Evolutionary conservation across 2,888 invertebrate species (phyloP).

Genomic region (Chironomus tentans): DNA sequence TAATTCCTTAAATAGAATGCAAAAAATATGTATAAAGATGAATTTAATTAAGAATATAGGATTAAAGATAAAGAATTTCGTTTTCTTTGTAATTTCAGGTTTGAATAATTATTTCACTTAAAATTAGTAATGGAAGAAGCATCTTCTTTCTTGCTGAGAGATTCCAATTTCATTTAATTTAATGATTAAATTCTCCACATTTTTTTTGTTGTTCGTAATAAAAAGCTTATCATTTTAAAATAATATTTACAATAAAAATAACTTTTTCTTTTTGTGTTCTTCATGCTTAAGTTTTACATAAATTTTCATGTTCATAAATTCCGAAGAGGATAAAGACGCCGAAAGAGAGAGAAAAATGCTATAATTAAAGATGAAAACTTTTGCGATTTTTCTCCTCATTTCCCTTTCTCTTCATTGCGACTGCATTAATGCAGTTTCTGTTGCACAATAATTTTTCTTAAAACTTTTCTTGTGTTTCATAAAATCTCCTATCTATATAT

Average conservation of each 20-base stretch:
- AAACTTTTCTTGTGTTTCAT: not conserved
- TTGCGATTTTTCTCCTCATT: no score
- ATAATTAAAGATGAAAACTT: no score
- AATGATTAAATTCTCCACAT: not conserved
- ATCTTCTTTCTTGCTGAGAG: not conserved
- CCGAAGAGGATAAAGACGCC: not conserved
- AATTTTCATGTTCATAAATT: not conserved
- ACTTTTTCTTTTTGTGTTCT: no score
- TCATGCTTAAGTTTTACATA: slow-evolving; percentile 2
- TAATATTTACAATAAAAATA: slow-evolving; percentile 19
- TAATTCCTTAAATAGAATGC: no score
- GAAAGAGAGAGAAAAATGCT: no score
- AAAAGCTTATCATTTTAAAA: slow-evolving; percentile 17
- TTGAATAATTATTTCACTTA: not conserved
- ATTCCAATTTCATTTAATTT: not conserved
- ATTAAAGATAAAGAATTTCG: not conserved
- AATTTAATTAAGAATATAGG: no score
- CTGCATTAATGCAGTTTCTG: not conserved
- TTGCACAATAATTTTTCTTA: not conserved
- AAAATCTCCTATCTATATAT: not conserved
- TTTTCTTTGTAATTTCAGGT: not conserved
- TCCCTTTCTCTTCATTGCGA: not conserved
- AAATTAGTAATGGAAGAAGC: not conserved
- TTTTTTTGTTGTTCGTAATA: not conserved
- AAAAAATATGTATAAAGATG: no score